A percentile compares a stretch with the other conserved stretches of the same genome.
These are phyloP conservation scores for Nasua narica DNA, from an alignment of 2,797 vertebrate genomes.

Conservation along the genomic window DNA sequence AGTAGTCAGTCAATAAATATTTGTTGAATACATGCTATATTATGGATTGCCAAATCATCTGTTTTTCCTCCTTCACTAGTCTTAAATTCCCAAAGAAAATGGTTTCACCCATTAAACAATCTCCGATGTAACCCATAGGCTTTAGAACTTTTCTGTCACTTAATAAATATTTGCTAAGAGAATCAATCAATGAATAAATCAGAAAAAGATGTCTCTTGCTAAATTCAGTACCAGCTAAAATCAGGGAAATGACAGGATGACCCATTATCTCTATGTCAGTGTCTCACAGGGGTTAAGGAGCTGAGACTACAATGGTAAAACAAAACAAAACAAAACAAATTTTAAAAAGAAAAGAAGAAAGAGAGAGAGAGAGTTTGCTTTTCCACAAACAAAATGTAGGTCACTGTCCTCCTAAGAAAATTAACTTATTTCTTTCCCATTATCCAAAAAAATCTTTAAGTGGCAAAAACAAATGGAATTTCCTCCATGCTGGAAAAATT, in stretches of 20 bases:
- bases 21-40: background rate
- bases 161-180: background rate
- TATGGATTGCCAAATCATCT: background rate
- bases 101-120: background rate
- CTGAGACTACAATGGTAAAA: background rate
- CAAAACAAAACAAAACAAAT: background rate
- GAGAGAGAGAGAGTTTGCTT: background rate
- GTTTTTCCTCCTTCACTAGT: background rate
- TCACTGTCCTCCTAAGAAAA: background rate
- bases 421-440: background rate
- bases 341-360: background rate
- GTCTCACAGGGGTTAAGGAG: background rate
- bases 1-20: background rate
- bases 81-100: background rate
- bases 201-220: background rate
- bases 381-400: background rate
- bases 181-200: background rate
- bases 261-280: background rate
- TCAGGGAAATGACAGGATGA: background rate
- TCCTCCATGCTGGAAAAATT: background rate
- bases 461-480: background rate
- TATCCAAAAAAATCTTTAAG: background rate
- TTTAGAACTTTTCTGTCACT: background rate
- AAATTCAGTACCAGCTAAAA: background rate
- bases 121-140: background rate